Base-by-base conservation (phyloP, 64 coral and sea anemone species). In the Actinia equina region DNA sequence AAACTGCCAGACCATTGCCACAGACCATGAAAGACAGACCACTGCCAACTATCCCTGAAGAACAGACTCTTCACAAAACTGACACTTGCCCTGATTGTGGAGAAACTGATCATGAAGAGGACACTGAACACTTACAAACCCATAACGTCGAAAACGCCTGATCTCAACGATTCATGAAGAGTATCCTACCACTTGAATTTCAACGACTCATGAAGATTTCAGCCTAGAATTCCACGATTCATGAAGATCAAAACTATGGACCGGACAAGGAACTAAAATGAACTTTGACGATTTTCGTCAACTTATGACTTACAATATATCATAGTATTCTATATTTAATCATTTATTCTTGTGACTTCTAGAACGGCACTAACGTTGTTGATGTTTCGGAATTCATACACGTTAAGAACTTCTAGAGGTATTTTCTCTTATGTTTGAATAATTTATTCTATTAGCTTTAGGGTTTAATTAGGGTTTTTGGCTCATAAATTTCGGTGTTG, bases 391-490 rank as follows among this genome's bases (percentile, higher is more conserved):
- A 10, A 9, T 77, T 41, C 25, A 13, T 77, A 27, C 4, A 77
- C 71, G 71, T 77, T 77, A 77, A 77, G 71, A 77, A 77, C 8
- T 77, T 77, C 71, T 77, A 77, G 71, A 77, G 42, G 71, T 41
- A 54, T 54, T 54, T 12, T 54, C 52, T 54, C 52, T 54, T 54
- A 54, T 54, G 12, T 37, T 37, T 37, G 30, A 37, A 37, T 37
- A 37, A 37, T 37, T 54, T 54, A 54, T 8, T 54, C 52, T 54
- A 37, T 12, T 54, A 54, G 52, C 12, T 54, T 54, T 54, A 54
- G 52, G 52, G 12, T 54, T 12, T 54, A 54, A 37, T 37, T 37
- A 37, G 30, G 30, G 30, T 37, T 54, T 54, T 54, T 8, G 52
- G 52, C 52, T 54, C 12, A 54, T 37, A 37, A 37, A n/a, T 6